These are phyloP conservation scores for Silurus meridionalis DNA, from an alignment of 2,113 vertebrate species.

Conservation along the genomic window DNA sequence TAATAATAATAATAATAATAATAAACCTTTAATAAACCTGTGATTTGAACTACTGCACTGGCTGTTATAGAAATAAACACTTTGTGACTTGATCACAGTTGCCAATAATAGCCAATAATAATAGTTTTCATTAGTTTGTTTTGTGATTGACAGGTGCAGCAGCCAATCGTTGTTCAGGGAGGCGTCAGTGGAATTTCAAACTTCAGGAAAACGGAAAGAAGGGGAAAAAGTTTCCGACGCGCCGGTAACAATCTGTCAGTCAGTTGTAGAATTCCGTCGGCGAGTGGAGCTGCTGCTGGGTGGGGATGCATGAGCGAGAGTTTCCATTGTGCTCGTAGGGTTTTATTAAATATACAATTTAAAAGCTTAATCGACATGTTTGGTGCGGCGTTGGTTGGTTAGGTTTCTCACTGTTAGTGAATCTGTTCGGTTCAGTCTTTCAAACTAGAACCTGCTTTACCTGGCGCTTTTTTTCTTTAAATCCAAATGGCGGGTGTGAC, in stretches of 20 bases:
- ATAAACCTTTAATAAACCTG: background rate
- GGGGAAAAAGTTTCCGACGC: slow-evolving; percentile 31
- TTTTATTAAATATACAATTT: background rate
- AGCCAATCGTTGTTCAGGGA: slow-evolving; percentile 34
- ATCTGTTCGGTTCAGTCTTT: background rate
- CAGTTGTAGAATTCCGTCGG: background rate
- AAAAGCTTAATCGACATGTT: slow-evolving; percentile 26
- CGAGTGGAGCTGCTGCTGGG: too few relatives aligned
- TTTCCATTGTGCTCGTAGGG: background rate
- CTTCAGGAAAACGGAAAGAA: slow-evolving; percentile 47
- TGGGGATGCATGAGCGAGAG: background rate
- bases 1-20: too few relatives aligned
- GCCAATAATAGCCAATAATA: too few relatives aligned
- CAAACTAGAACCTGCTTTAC: background rate
- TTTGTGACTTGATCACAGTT: too few relatives aligned
- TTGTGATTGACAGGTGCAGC: slow-evolving; percentile 32
- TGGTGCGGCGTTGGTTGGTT: background rate
- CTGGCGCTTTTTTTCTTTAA: background rate
- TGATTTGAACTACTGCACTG: background rate
- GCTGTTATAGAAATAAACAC: background rate
- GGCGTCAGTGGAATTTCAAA: slow-evolving; percentile 48
- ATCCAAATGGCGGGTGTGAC: slow-evolving; percentile 49
- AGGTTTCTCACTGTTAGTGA: background rate
- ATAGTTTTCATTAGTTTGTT: background rate
- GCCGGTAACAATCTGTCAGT: slow-evolving; percentile 18